Conservation (phyloP, 2,888 invertebrate species). For the Hirudinaria manillensis region DNA sequence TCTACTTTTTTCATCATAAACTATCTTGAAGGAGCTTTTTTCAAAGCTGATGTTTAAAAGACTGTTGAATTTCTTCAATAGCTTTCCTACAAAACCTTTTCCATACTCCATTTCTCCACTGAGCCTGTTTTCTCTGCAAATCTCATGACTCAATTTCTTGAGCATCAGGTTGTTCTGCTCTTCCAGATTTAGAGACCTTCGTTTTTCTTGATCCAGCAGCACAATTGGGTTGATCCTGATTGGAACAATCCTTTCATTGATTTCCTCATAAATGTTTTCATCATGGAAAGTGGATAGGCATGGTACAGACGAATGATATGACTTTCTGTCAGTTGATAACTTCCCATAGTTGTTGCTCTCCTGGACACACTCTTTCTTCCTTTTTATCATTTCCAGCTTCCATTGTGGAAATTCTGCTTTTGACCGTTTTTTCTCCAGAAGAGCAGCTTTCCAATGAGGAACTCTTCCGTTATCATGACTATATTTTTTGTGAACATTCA, state of each 20-base stretch:
- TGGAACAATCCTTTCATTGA: not conserved
- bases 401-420: slow-evolving; percentile 18
- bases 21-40: not conserved
- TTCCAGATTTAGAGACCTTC: slow-evolving; percentile 18
- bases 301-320: slow-evolving; percentile 9
- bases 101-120: slow-evolving; percentile 24
- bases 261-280: not conserved
- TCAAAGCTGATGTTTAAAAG: slow-evolving; percentile 1
- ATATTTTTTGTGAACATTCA: too few species aligned
- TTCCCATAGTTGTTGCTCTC: not conserved
- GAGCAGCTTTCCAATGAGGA: not conserved
- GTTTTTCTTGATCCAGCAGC: slow-evolving; percentile 12
- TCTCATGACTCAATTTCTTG: slow-evolving; percentile 1
- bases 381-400: slow-evolving; percentile 23
- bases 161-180: not conserved
- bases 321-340: too few species aligned
- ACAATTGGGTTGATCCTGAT: slow-evolving; percentile 18
- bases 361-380: not conserved
- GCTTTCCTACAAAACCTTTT: slow-evolving; percentile 24
- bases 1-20: not conserved
- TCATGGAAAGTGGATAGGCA: not conserved
- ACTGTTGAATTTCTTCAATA: slow-evolving; percentile 20
- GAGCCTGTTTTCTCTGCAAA: not conserved
- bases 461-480: not conserved
- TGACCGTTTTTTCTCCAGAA: slow-evolving; percentile 3